Percentiles rank a stretch among this genome's conserved stretches.
phyloP scores from a whole-genome alignment of 2,113 vertebrate genomes.

The Scopus umbretta region DNA sequence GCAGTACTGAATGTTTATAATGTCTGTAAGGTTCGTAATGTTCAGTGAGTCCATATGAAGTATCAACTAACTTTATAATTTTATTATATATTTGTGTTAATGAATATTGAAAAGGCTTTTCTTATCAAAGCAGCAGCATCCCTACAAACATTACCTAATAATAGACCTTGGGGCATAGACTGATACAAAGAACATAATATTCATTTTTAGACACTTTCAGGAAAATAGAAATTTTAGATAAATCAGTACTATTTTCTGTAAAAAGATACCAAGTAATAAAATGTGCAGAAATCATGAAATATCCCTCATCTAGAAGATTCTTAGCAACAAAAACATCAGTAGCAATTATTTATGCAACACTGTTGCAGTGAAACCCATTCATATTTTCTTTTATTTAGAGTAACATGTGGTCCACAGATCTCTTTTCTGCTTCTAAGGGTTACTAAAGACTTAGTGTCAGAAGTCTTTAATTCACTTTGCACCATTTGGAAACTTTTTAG shows the following conservation, averaged over 20 bases:
- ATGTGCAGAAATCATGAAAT: not conserved
- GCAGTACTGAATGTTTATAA: not conserved
- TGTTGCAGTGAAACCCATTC: not conserved
- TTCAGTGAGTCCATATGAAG: not conserved
- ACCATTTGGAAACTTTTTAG: not conserved
- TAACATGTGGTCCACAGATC: not conserved
- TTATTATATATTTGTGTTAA: not conserved
- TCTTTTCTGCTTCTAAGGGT: not conserved
- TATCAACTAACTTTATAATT: not conserved
- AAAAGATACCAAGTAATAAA: not conserved
- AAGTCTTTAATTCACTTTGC: not conserved
- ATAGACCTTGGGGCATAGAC: not conserved
- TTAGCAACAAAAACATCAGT: not conserved
- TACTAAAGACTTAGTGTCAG: not conserved
- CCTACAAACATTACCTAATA: not conserved
- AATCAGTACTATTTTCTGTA: not conserved
- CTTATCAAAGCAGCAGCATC: not conserved
- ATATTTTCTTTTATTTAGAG: not conserved
- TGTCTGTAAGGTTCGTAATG: not conserved
- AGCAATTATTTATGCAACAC: not conserved
- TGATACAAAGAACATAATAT: not conserved
- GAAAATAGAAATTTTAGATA: not conserved
- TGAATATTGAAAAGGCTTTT: constrained; percentile 11
- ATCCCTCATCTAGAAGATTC: not conserved
- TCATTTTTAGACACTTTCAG: not conserved